Percentiles rank a stretch among this genome's conserved stretches.
These are phyloP conservation scores for Dinocampus coccinellae DNA, from an alignment of 2,888 invertebrate genomes.

Conservation along the genomic window DNA sequence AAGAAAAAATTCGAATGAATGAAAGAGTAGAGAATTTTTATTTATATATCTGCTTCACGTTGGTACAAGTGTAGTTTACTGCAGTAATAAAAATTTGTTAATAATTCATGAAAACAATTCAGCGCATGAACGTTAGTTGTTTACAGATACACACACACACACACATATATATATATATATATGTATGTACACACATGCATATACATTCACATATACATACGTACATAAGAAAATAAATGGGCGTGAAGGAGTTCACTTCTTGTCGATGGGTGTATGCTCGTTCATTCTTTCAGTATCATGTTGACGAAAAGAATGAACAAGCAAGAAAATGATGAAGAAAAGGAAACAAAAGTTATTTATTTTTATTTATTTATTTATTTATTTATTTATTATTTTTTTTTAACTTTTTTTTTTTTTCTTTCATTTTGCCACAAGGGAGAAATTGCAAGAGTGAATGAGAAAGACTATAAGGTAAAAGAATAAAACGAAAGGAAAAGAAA, in stretches of 20 bases:
- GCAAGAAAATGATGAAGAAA: slow-evolving; percentile 30
- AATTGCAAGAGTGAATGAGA: no score
- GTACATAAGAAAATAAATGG: neutral
- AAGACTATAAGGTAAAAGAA: no score
- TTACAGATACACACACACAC: neutral
- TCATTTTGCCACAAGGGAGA: neutral
- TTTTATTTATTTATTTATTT: no score
- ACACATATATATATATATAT: no score
- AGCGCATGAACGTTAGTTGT: neutral
- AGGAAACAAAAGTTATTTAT: slow-evolving; percentile 18
- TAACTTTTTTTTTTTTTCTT: no score
- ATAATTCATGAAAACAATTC: slow-evolving; percentile 39
- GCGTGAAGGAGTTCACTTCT: slow-evolving; percentile 20
- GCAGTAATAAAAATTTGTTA: slow-evolving; percentile 31
- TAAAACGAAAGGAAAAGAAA: no score
- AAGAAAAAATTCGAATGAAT: neutral
- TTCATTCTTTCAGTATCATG: slow-evolving; percentile 32
- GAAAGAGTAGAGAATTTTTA: neutral
- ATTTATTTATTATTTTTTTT: no score
- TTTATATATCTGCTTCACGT: slow-evolving; percentile 1
- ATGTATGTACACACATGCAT: neutral
- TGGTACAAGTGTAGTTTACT: slow-evolving; percentile 14
- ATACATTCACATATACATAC: slow-evolving; percentile 36
- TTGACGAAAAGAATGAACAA: slow-evolving; percentile 22
- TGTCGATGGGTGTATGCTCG: slow-evolving; percentile 34